These are phyloP conservation scores for Takifugu rubripes DNA, from an alignment of 2,797 vertebrate genomes.

Conservation along the genomic window DNA sequence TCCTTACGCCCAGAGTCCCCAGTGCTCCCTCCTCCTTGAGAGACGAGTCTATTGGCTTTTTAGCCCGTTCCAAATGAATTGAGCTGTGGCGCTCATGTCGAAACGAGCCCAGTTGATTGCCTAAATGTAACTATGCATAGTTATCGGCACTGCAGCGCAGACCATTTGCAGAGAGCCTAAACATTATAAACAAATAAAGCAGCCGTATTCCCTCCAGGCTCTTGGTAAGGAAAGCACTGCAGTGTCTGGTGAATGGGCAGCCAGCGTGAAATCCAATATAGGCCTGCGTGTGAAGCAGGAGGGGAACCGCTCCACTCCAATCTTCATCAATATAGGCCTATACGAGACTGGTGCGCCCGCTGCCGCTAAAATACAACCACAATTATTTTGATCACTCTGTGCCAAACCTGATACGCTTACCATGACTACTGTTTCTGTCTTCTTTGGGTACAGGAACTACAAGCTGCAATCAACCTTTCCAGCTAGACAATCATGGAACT, in stretches of 20 bases:
- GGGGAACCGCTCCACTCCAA: conserved; percentile 61
- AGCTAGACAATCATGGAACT: conserved; percentile 32
- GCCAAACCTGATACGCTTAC: conserved; percentile 39
- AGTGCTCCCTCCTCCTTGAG: conserved; percentile 37
- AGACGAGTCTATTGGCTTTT: conserved; percentile 62
- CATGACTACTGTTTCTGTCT: conserved; percentile 13
- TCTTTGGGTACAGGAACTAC: conserved; percentile 20
- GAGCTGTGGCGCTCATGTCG: conserved; percentile 59
- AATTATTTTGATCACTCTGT: conserved; percentile 52
- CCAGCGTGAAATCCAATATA: conserved; percentile 73
- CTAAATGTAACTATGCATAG: conserved; percentile 78
- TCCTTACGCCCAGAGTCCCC: conserved; percentile 29
- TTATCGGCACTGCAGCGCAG: conserved; percentile 65
- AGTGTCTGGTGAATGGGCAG: conserved; percentile 76
- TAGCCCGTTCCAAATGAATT: conserved; percentile 73
- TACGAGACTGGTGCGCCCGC: conserved; percentile 56
- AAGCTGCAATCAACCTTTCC: conserved; percentile 34
- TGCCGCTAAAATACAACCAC: conserved; percentile 56
- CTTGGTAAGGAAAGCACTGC: conserved; percentile 71
- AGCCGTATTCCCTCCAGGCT: conserved; percentile 70
- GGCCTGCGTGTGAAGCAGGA: conserved; percentile 51
- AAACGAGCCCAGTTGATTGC: conserved; percentile 77
- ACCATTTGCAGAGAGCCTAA: conserved; percentile 74
- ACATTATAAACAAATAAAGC: conserved; percentile 82
- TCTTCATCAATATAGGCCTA: conserved; percentile 70